Percentiles rank a stretch among this genome's conserved stretches.
Evolutionary conservation across 2,888 invertebrate species (phyloP).

Genomic region (Chorisops tibialis): DNA sequence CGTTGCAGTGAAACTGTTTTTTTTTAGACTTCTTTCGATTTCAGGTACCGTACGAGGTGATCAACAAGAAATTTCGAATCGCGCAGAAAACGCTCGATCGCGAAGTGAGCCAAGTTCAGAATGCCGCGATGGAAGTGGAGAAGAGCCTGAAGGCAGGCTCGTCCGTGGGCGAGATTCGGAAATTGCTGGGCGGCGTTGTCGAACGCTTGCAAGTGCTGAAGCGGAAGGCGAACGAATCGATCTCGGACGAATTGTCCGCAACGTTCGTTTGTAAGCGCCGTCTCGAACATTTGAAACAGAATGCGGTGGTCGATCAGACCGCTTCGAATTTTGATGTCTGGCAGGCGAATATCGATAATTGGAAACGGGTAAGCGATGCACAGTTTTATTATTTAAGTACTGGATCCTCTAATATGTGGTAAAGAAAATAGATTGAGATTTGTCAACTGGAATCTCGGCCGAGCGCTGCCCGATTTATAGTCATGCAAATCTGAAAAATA

Average conservation of each 20-base stretch:
- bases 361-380: constrained; percentile 45
- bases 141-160: constrained; percentile 43
- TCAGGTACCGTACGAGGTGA: constrained; percentile 94
- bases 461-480: too few species aligned
- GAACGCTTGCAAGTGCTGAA: constrained; percentile 87
- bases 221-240: constrained; percentile 91
- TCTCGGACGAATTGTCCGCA: constrained; percentile 86
- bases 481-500: too few species aligned
- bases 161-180: constrained; percentile 69
- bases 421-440: too few species aligned
- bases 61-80: constrained; percentile 94
- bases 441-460: too few species aligned
- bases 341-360: constrained; percentile 48
- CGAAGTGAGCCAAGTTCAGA: constrained; percentile 85
- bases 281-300: constrained; percentile 76
- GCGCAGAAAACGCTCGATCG: constrained; percentile 93
- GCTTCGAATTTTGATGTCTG: constrained; percentile 44
- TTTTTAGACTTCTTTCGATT: constrained; percentile 30
- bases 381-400: too few species aligned
- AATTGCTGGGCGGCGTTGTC: constrained; percentile 81
- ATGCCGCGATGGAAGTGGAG: constrained; percentile 66
- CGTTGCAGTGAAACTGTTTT: too few species aligned
- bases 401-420: too few species aligned
- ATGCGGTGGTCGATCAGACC: constrained; percentile 42
- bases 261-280: constrained; percentile 89